Conservation (phyloP, 2,113 vertebrate species). For the Thermophis baileyi region DNA sequence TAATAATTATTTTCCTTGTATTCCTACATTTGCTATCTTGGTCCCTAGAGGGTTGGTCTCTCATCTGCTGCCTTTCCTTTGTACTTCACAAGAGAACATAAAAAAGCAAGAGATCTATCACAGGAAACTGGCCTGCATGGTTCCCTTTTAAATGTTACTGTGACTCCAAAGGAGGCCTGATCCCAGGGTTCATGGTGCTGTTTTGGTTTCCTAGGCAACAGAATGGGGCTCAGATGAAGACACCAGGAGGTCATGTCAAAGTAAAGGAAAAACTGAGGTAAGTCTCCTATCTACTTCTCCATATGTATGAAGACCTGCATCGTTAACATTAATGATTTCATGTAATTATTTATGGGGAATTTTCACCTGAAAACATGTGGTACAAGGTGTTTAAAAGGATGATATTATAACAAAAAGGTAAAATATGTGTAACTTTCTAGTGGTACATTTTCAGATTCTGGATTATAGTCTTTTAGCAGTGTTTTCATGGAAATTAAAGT, state of each 20-base stretch:
- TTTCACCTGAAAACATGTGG: slow-evolving; percentile 25
- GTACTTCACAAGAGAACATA: slow-evolving; percentile 67
- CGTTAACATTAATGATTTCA: slow-evolving; percentile 42
- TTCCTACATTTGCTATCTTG: slow-evolving; percentile 54
- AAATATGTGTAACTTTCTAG: background rate
- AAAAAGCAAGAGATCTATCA: slow-evolving; percentile 8
- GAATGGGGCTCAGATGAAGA: slow-evolving; percentile 96
- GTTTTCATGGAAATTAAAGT: slow-evolving; percentile 41
- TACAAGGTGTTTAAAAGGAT: slow-evolving; percentile 28
- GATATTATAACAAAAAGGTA: background rate
- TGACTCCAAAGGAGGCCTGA: slow-evolving; percentile 13
- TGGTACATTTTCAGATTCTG: slow-evolving; percentile 27
- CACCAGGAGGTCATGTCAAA: slow-evolving; percentile 95
- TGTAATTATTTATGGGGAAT: slow-evolving; percentile 13
- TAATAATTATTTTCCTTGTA: slow-evolving; percentile 50
- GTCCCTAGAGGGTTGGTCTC: slow-evolving; percentile 55
- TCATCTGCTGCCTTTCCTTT: slow-evolving; percentile 72
- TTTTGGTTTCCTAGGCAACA: slow-evolving; percentile 85
- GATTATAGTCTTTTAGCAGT: slow-evolving; percentile 21
- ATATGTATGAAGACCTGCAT: slow-evolving; percentile 13
- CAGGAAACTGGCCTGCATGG: slow-evolving; percentile 43
- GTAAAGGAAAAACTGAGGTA: slow-evolving; percentile 99
- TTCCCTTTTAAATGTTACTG: slow-evolving; percentile 25
- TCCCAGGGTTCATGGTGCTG: slow-evolving; percentile 40
- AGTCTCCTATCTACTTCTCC: slow-evolving; percentile 39